These are phyloP conservation scores for Pheosia tremula DNA, from an alignment of 2,888 invertebrate species.

Conservation along the genomic window DNA sequence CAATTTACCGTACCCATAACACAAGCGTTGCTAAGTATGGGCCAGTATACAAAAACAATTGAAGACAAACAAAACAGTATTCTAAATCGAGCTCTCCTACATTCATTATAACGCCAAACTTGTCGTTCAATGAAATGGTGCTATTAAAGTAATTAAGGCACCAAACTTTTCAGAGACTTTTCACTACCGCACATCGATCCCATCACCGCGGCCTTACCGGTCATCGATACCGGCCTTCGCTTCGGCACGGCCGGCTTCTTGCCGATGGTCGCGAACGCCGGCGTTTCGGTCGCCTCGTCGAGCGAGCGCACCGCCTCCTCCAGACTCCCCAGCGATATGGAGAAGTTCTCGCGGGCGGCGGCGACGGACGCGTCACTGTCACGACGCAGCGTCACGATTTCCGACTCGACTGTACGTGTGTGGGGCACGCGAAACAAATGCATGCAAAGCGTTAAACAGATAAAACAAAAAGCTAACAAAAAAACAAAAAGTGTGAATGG, in stretches of 20 bases:
- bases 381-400: slow-evolving; percentile 82
- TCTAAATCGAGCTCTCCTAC: too few relatives aligned
- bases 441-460: slow-evolving; percentile 59
- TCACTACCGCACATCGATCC: neutral
- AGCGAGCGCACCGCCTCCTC: slow-evolving; percentile 76
- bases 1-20: too few relatives aligned
- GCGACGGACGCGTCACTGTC: slow-evolving; percentile 78
- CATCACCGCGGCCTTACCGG: slow-evolving; percentile 69
- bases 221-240: slow-evolving; percentile 85
- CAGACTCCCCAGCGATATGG: slow-evolving; percentile 75
- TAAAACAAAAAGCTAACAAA: slow-evolving; percentile 18
- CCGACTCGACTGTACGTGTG: slow-evolving; percentile 61
- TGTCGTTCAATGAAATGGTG: too few relatives aligned
- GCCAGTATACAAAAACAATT: too few relatives aligned
- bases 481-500: neutral
- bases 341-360: slow-evolving; percentile 78
- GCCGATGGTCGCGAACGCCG: slow-evolving; percentile 74
- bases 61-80: too few relatives aligned
- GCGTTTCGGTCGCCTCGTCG: slow-evolving; percentile 72
- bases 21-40: too few relatives aligned
- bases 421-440: slow-evolving; percentile 25
- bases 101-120: too few relatives aligned
- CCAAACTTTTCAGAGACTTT: too few relatives aligned
- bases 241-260: slow-evolving; percentile 82
- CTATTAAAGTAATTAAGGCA: too few relatives aligned